phyloP scores from a whole-genome alignment of 2,888 invertebrate species.

The Synanthedon myopaeformis region DNA sequence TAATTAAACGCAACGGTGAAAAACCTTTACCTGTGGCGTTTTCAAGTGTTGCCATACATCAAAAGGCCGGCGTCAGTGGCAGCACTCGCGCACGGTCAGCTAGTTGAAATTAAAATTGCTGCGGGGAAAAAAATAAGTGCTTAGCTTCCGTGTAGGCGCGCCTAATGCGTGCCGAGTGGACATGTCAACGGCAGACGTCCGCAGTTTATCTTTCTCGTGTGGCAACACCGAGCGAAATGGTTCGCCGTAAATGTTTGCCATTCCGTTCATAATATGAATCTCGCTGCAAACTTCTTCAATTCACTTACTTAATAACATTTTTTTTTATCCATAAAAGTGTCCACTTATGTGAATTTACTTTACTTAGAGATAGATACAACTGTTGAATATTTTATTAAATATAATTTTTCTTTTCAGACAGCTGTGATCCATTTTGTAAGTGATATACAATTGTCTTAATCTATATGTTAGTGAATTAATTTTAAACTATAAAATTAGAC shows the following conservation, averaged over 20 bases:
- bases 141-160: constrained; percentile 57
- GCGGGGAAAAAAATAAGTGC: constrained; percentile 61
- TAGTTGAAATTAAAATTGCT: constrained; percentile 60
- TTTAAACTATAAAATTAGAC: too few species aligned
- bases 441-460: not conserved
- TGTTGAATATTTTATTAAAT: too few species aligned
- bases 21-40: constrained; percentile 26
- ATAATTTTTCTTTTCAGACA: too few species aligned
- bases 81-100: constrained; percentile 50
- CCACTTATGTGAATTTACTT: too few species aligned
- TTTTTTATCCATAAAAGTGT: too few species aligned
- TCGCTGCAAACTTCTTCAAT: constrained; percentile 6
- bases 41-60: constrained; percentile 51
- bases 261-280: constrained; percentile 35
- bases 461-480: not conserved
- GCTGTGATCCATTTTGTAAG: too few species aligned
- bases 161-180: constrained; percentile 61
- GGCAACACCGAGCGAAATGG: constrained; percentile 54
- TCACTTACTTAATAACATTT: too few species aligned
- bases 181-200: constrained; percentile 55
- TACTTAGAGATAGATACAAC: too few species aligned
- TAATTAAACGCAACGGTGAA: constrained; percentile 13
- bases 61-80: constrained; percentile 41
- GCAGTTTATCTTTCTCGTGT: constrained; percentile 62
- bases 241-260: constrained; percentile 49